phyloP scores from a whole-genome alignment of 2,888 invertebrate species.

The Drosophila seclusa region DNA sequence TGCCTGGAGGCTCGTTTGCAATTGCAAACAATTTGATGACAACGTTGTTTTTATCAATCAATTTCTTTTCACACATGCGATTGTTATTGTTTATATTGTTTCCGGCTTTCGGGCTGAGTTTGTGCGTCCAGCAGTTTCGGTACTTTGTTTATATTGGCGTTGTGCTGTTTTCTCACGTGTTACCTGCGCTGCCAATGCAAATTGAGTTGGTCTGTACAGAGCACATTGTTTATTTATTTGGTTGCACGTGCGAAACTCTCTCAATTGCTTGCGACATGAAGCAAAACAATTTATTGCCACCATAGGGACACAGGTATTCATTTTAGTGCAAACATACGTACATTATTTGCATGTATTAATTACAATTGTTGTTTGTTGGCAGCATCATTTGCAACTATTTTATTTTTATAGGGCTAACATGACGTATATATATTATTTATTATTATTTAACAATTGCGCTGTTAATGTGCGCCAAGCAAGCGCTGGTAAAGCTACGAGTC shows the following conservation, averaged over 20 bases:
- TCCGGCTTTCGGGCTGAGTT: slow-evolving; percentile 14
- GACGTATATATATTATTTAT: slow-evolving; percentile 12
- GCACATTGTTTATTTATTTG: slow-evolving; percentile 68
- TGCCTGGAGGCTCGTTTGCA: slow-evolving; percentile 40
- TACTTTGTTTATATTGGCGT: slow-evolving; percentile 38
- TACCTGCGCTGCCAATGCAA: slow-evolving; percentile 57
- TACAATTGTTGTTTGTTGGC: slow-evolving; percentile 11
- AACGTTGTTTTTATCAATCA: slow-evolving; percentile 55
- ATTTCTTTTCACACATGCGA: slow-evolving; percentile 38
- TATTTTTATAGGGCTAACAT: neutral
- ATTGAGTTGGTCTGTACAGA: slow-evolving; percentile 53
- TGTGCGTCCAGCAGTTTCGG: slow-evolving; percentile 12
- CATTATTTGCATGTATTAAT: slow-evolving; percentile 14
- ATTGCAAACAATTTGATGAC: slow-evolving; percentile 44
- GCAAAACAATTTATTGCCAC: slow-evolving; percentile 1
- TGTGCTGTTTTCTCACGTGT: slow-evolving; percentile 71
- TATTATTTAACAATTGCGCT: slow-evolving; percentile 9
- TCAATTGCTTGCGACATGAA: slow-evolving; percentile 50
- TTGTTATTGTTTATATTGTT: slow-evolving; percentile 30
- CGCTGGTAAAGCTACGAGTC: slow-evolving; percentile 28
- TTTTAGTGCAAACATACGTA: neutral
- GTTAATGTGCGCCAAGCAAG: neutral
- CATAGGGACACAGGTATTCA: neutral
- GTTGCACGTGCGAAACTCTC: slow-evolving; percentile 57
- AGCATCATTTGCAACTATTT: neutral